Base-by-base conservation (phyloP, 2,888 invertebrate species). In the Cancer borealis region DNA sequence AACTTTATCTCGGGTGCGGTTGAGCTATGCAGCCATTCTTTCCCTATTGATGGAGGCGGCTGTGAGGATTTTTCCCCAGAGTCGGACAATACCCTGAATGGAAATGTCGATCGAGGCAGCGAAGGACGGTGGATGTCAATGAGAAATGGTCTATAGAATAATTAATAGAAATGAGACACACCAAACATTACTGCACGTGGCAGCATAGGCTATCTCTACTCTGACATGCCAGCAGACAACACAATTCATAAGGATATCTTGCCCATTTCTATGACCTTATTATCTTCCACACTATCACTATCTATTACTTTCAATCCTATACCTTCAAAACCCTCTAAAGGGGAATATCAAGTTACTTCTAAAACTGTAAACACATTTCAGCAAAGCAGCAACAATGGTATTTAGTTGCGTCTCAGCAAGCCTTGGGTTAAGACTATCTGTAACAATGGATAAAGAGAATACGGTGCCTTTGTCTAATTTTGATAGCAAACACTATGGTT, bases 1-100 rank as follows among this genome's bases (percentile, higher is more conserved):
- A 46, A 49, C 84, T 84, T 84, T 92, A 92, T 84, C 92, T 92
- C 84, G n/a, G 26, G 14, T n/a, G 54, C 14, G 90, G 90, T 21
- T 39, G 47, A 90, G 12, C 30, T 17, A 60, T 26, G 60, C 88
- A 45, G 46, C 30, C 17, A 26, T 60, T 39, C 90, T 5, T 26
- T 26, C 90, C 26, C 26, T 45, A 14, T 39, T 21, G 30, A 3
- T 26, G 90, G 30, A n/a, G 73, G 73, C 26, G 26, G 73, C 73
- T 10, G 30, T 79, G 26, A 26, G n/a, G 73, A 79, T 26, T 79
- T 79, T 79, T 79, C 26, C 73, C 73, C 26, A 0, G 60, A 39
- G 3, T 26, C 21, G 26, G 73, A 79, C 10, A 79, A 79, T 79
- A 26, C 21, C 26, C 26, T 79, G 26, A 79, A 79, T 30, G 73